A percentile compares a stretch with the other conserved stretches of the same genome.
Evolutionary conservation across 2,888 invertebrate species (phyloP).

Genomic region (Gryllus longicercus): DNA sequence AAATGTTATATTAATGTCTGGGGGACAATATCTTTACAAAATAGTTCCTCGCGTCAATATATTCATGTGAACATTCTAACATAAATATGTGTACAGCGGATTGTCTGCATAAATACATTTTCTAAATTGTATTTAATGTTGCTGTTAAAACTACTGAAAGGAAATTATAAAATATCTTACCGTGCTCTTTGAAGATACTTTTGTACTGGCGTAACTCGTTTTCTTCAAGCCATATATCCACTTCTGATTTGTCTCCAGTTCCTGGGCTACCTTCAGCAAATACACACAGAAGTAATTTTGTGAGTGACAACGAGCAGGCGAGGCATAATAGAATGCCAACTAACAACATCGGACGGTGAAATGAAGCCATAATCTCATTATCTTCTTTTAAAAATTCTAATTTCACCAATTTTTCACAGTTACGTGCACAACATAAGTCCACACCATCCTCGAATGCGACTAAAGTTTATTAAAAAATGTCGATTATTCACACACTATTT

Average conservation of each 20-base stretch:
- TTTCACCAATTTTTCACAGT: background rate
- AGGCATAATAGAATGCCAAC: slow-evolving; percentile 34
- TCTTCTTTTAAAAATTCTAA: background rate
- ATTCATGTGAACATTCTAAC: no score
- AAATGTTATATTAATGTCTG: no score
- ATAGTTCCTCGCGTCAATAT: no score
- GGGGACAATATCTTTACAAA: no score
- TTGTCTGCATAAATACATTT: no score
- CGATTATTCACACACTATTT: background rate
- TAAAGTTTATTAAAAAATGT: slow-evolving; percentile 1
- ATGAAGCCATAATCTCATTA: slow-evolving; percentile 27
- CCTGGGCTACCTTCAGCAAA: slow-evolving; percentile 32
- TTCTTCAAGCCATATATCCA: slow-evolving; percentile 72
- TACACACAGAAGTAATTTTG: slow-evolving; percentile 35
- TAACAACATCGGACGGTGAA: slow-evolving; percentile 34
- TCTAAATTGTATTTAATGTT: no score
- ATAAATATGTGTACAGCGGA: no score
- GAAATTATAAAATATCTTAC: slow-evolving; percentile 50
- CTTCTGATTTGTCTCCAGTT: slow-evolving; percentile 56
- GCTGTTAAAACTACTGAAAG: no score
- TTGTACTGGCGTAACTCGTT: slow-evolving; percentile 68
- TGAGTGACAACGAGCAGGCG: slow-evolving; percentile 35
- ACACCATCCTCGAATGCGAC: background rate
- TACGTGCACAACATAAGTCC: background rate
- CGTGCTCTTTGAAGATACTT: slow-evolving; percentile 66